Conservation (phyloP, 2,888 invertebrate species). For the Rosalia funebris region DNA sequence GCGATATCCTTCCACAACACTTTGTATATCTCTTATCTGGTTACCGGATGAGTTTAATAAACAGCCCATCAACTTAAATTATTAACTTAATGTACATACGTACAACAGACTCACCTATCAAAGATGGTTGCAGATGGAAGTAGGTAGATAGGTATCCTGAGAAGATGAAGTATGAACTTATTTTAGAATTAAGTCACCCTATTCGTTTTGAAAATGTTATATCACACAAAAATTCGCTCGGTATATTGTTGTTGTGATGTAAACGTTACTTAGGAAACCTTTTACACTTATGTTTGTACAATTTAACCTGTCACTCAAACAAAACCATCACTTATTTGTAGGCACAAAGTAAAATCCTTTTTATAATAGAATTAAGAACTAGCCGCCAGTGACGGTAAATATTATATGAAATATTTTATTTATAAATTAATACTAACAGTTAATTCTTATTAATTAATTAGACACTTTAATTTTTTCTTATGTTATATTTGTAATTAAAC, state of each 20-base stretch:
- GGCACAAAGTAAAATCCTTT: constrained; percentile 6
- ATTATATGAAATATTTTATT: constrained; percentile 8
- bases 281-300: constrained; percentile 13
- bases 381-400: constrained; percentile 3
- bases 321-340: constrained; percentile 12
- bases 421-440: too few species aligned
- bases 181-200: too few species aligned
- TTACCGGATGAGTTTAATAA: constrained; percentile 20
- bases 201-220: too few species aligned
- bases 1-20: background rate
- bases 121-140: background rate
- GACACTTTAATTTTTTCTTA: too few species aligned
- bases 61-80: constrained; percentile 6
- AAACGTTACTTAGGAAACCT: constrained; percentile 23
- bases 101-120: constrained; percentile 14
- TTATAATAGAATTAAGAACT: constrained; percentile 14
- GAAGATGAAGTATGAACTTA: too few species aligned
- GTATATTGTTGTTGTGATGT: constrained; percentile 23
- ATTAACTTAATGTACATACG: constrained; percentile 3
- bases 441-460: too few species aligned
- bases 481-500: constrained; percentile 1
- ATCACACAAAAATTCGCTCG: constrained; percentile 2
- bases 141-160: constrained; percentile 9
- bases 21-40: constrained; percentile 6
- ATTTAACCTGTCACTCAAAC: constrained; percentile 23